Conservation (phyloP, 37 sponge, comb jelly and placozoan species). For the Eunapius fragilis region DNA sequence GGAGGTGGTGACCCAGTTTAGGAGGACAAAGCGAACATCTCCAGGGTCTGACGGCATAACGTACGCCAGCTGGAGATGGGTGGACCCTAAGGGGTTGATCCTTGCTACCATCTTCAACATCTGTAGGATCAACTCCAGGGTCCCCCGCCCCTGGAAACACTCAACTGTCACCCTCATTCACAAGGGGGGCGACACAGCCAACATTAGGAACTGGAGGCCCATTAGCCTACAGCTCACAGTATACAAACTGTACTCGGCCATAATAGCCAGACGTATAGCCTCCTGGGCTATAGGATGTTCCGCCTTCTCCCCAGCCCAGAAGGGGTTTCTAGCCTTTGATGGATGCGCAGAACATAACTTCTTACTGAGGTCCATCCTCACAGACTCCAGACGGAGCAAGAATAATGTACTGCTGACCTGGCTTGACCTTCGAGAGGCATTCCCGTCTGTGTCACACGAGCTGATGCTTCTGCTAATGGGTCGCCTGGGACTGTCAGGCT, state of each 20-base stretch:
- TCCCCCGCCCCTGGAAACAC: conserved; percentile 19
- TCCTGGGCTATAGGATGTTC: conserved; percentile 17
- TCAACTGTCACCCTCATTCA: conserved; percentile 17
- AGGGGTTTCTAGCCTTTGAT: conserved; percentile 36
- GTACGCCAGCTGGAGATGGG: too few species aligned
- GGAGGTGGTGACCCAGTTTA: not conserved
- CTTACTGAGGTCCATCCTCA: conserved; percentile 1
- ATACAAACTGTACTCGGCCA: conserved; percentile 37
- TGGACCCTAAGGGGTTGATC: too few species aligned
- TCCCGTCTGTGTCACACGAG: too few species aligned
- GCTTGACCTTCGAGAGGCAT: too few species aligned
- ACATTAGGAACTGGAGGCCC: conserved; percentile 32
- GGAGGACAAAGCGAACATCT: not conserved
- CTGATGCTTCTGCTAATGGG: too few species aligned
- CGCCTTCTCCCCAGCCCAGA: conserved; percentile 9
- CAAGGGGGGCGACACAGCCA: conserved; percentile 3
- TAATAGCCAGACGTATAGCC: conserved; percentile 24
- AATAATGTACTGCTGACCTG: too few species aligned
- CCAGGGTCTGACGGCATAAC: not conserved
- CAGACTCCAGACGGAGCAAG: not conserved
- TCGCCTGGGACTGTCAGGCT: too few species aligned
- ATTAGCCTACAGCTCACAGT: conserved; percentile 41
- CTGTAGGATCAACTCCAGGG: too few species aligned
- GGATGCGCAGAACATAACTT: conserved; percentile 43
- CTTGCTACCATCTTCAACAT: too few species aligned